Evolutionary conservation across 2,113 vertebrate species (phyloP).

Genomic region (Cottus gobio): DNA sequence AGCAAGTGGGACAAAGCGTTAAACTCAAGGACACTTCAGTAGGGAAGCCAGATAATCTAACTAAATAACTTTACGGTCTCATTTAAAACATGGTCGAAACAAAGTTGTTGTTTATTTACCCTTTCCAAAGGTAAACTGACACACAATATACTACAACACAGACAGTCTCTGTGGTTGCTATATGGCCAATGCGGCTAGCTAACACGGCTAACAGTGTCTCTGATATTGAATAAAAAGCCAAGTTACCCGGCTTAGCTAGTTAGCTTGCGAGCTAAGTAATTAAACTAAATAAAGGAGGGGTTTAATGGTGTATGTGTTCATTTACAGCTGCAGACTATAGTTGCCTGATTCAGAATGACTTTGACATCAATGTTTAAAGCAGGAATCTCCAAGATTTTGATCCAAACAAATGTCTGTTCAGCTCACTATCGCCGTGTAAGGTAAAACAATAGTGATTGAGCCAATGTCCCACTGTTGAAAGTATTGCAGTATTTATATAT

Average conservation of each 20-base stretch:
- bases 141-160: not conserved
- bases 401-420: no score
- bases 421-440: no score
- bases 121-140: not conserved
- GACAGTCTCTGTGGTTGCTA: not conserved
- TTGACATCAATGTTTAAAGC: not conserved
- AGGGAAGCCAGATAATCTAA: constrained; percentile 6
- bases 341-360: not conserved
- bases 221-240: not conserved
- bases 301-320: not conserved
- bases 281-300: not conserved
- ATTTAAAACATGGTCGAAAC: not conserved
- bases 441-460: no score
- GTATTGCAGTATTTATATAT: no score
- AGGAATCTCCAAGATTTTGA: no score
- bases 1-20: constrained; percentile 43
- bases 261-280: not conserved
- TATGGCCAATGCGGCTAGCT: not conserved
- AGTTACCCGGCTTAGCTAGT: not conserved
- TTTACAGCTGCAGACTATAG: not conserved
- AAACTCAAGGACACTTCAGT: constrained; percentile 37
- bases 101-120: not conserved
- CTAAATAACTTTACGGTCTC: not conserved
- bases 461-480: no score
- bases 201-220: not conserved